Percentiles rank a stretch among this genome's conserved stretches.
These are phyloP conservation scores for Lepus timidus DNA, from an alignment of 2,113 vertebrate genomes.

Conservation along the genomic window DNA sequence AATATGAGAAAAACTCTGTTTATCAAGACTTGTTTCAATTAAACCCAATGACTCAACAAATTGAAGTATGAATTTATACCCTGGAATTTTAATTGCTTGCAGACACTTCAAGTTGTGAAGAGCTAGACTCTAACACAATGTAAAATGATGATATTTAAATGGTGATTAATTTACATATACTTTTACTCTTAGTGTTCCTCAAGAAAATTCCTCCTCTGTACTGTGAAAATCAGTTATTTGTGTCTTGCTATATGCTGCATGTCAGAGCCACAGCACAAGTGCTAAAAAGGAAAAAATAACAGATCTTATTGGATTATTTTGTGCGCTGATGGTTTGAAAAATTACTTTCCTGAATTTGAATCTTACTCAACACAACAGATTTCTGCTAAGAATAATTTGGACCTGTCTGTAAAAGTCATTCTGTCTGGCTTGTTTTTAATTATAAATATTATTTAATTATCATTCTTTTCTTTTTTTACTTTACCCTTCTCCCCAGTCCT, in stretches of 20 bases:
- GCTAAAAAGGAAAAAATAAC: neutral
- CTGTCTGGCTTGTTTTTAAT: neutral
- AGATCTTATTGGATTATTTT: constrained; percentile 14
- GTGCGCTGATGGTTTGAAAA: constrained; percentile 39
- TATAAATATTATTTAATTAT: constrained; percentile 40
- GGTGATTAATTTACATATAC: constrained; percentile 55
- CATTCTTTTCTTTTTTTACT: neutral
- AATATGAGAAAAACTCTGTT: constrained; percentile 60
- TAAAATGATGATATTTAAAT: constrained; percentile 45
- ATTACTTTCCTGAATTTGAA: constrained; percentile 21
- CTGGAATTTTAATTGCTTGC: constrained; percentile 61
- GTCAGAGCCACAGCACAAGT: neutral
- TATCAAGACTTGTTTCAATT: constrained; percentile 53
- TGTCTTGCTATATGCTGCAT: constrained; percentile 30
- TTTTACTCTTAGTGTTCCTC: constrained; percentile 41
- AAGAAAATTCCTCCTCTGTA: constrained; percentile 43
- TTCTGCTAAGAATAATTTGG: constrained; percentile 13
- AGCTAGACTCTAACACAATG: constrained; percentile 16
- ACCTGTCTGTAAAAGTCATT: constrained; percentile 45
- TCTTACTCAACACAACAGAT: constrained; percentile 21
- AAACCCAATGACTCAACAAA: constrained; percentile 73
- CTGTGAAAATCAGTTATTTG: constrained; percentile 6
- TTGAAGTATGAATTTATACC: constrained; percentile 57
- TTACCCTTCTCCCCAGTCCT: neutral
- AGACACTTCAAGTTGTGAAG: constrained; percentile 44